A percentile compares a stretch with the other conserved stretches of the same genome.
phyloP scores from a whole-genome alignment of 2,797 vertebrate genomes.

The Xiphorhynchus erythropygius region DNA sequence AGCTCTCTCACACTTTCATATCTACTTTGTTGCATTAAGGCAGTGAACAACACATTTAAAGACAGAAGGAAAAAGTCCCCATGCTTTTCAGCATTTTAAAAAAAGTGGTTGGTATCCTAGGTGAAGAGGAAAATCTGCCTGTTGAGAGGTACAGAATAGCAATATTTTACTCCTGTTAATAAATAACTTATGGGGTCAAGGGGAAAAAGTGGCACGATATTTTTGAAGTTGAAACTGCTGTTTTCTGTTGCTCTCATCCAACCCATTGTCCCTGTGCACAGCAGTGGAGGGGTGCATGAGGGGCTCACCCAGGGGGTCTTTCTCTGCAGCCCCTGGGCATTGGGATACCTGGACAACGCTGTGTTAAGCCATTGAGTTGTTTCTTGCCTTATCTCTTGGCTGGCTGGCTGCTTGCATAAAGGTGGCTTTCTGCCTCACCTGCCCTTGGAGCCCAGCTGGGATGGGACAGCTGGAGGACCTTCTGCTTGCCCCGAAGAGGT shows the following conservation, averaged over 20 bases:
- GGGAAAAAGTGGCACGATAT: not conserved
- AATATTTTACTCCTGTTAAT: conserved; percentile 47
- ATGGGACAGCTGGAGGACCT: accelerated
- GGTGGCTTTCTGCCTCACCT: not conserved
- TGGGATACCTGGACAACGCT: not conserved
- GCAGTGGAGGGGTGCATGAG: not conserved
- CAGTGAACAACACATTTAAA: not conserved
- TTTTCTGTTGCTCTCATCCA: not conserved
- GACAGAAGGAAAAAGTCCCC: not conserved
- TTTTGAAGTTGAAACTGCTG: not conserved
- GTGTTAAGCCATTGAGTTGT: not conserved
- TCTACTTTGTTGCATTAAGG: not conserved
- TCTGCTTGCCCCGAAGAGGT: not conserved
- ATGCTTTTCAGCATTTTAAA: not conserved
- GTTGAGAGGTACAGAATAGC: not conserved
- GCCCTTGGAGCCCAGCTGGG: not conserved
- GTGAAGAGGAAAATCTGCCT: not conserved
- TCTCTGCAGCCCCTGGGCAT: not conserved
- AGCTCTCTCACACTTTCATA: not conserved
- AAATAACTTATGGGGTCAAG: not conserved
- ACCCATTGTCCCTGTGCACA: accelerated
- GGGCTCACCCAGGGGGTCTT: not conserved
- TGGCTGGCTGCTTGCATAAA: not conserved
- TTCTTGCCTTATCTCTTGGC: not conserved
- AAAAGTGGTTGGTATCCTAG: not conserved